Evolutionary conservation across 2,113 vertebrate species (phyloP).

Genomic region (Tringa solitaria): DNA sequence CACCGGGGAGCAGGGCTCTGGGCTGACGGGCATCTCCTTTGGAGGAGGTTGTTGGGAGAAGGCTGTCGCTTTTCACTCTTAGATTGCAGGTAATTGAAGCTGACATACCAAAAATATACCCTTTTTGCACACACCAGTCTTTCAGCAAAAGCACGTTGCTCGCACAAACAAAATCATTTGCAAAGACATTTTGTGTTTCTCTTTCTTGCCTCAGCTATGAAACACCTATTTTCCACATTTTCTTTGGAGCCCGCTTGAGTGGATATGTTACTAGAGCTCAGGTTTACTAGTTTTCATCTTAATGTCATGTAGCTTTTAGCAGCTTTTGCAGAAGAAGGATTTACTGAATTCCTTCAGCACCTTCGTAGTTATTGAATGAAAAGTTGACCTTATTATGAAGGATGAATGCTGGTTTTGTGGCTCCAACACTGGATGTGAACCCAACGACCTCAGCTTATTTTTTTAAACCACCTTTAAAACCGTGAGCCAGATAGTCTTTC

Average conservation of each 20-base stretch:
- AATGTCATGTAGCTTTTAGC: constrained; percentile 26
- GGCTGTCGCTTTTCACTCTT: constrained; percentile 25
- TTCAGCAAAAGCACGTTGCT: constrained; percentile 2
- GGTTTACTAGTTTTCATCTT: constrained; percentile 20
- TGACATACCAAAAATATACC: constrained; percentile 36
- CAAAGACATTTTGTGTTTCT: neutral
- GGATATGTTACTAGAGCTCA: neutral
- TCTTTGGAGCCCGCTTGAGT: neutral
- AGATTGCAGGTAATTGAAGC: constrained; percentile 20
- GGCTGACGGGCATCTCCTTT: neutral
- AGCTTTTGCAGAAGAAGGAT: constrained; percentile 12
- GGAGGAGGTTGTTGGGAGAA: constrained; percentile 22
- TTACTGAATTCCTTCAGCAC: constrained; percentile 28
- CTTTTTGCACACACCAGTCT: constrained; percentile 5
- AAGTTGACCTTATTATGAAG: constrained; percentile 20
- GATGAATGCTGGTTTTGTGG: constrained; percentile 33
- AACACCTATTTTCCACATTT: constrained; percentile 12
- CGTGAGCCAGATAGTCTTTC: neutral
- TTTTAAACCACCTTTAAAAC: constrained; percentile 27
- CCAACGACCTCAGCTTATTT: neutral
- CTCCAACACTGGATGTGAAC: neutral
- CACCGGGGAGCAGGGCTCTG: neutral
- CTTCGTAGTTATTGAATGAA: neutral
- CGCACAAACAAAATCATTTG: constrained; percentile 21
- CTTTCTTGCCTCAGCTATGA: neutral